Base-by-base conservation (phyloP, 2,888 invertebrate genomes). In the Oegoconia quadripuncta region DNA sequence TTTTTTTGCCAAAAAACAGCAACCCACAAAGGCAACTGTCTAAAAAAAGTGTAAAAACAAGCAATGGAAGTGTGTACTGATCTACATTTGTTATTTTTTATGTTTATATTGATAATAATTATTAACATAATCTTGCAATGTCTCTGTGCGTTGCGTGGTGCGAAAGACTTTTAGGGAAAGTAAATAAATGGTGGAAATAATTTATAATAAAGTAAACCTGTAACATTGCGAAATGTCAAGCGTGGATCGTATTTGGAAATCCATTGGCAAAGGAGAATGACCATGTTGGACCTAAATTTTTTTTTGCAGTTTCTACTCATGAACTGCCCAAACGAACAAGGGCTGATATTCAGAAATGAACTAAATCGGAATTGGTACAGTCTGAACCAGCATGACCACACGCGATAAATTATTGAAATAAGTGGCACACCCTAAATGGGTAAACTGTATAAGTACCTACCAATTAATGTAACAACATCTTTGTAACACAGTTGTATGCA, bases 31-130 rank as follows among this genome's bases (percentile, higher is more conserved):
- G 54, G 75, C 75, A 76, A 77, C 75, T 75, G 76, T 77, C 71
- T 61, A 55, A 58, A 43, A 42, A 64, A 67, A 63, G 61, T 63
- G 64, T 61, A 66, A 64, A 68, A 63, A 46, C 54, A 56, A 34
- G 41, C 64, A 67, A 65, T 55, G 64, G 62, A 67, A 71, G 74
- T 72, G 75, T 69, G 68, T 52, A 55, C 42, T 55, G 49, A 46
- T 48, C 50, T 61, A 59, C 52, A 63, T 65, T 69, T 68, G 74
- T 77, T 78, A 77, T 79, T 83, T 82, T 82, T 82, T 82, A 82
- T 78, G 82, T 82, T 82, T 82, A 74, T 82, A 82, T 74, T 68
- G 59, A 62, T 60, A 62, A 65, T 59, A 49, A 42, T 50, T 42
- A 38, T 46, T 35, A 9, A 27, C 42, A 46, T 30, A 41, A 62